phyloP scores from a whole-genome alignment of 1,140 invertebrate genomes.

The Danaus plexippus region DNA sequence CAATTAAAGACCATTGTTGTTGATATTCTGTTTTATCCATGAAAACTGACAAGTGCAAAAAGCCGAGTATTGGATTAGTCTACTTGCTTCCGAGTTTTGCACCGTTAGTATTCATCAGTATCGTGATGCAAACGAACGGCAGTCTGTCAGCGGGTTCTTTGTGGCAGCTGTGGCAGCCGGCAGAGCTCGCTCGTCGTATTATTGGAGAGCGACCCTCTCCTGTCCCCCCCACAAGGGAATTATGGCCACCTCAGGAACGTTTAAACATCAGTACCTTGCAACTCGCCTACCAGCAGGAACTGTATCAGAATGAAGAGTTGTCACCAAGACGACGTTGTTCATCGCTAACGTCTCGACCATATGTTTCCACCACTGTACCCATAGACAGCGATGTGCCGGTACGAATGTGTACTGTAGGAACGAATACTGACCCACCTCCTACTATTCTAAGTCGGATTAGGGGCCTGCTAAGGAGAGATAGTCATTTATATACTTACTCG shows the following conservation, averaged over 20 bases:
- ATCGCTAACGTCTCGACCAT: constrained; percentile 41
- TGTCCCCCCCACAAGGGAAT: constrained; percentile 56
- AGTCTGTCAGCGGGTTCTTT: constrained; percentile 57
- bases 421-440: constrained; percentile 55
- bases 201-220: constrained; percentile 58
- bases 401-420: constrained; percentile 52
- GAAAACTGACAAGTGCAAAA: constrained; percentile 59
- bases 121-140: constrained; percentile 61
- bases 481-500: constrained; percentile 23
- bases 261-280: constrained; percentile 63
- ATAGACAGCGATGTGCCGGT: constrained; percentile 35
- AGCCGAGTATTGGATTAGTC: constrained; percentile 62
- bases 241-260: constrained; percentile 52
- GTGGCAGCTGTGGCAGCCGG: constrained; percentile 63
- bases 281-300: constrained; percentile 46
- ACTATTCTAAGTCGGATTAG: constrained; percentile 34
- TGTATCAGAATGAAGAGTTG: constrained; percentile 42
- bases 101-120: constrained; percentile 43
- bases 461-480: constrained; percentile 25
- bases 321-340: constrained; percentile 34
- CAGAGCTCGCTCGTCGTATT: constrained; percentile 57
- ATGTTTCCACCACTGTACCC: constrained; percentile 31
- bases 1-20: constrained; percentile 41
- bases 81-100: constrained; percentile 21
- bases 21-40: constrained; percentile 33